A percentile compares a stretch with the other conserved stretches of the same genome.
Conservation (phyloP, 2,113 vertebrate genomes). For the Macrotus californicus region DNA sequence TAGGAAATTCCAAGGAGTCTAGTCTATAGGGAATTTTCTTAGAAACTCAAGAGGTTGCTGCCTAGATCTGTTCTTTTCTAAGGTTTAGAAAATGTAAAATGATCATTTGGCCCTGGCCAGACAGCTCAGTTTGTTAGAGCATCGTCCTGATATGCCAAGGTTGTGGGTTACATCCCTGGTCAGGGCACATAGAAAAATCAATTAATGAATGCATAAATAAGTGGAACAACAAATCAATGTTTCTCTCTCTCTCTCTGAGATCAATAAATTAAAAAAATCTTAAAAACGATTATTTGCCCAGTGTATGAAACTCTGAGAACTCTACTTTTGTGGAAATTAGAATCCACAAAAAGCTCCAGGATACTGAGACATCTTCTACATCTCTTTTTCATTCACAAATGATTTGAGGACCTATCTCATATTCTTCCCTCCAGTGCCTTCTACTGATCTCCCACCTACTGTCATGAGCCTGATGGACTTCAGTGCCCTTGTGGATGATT, state of each 20-base stretch:
- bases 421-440: neutral
- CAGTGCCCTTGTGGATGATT: neutral
- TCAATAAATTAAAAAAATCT: too few relatives aligned
- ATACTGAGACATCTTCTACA: neutral
- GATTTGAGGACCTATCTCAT: neutral
- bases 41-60: neutral
- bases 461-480: neutral
- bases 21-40: neutral
- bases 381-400: neutral
- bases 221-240: too few relatives aligned
- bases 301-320: neutral
- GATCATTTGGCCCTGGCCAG: neutral
- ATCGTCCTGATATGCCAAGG: too few relatives aligned
- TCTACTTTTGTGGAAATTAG: neutral
- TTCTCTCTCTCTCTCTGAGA: too few relatives aligned
- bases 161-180: too few relatives aligned
- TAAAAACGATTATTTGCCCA: neutral
- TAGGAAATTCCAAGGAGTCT: constrained; percentile 36
- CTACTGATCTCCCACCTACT: neutral
- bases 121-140: too few relatives aligned
- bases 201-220: too few relatives aligned
- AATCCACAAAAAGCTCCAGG: neutral
- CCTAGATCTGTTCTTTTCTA: neutral
- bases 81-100: neutral
- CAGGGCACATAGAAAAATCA: too few relatives aligned